Evolutionary conservation across 2,888 invertebrate species (phyloP).

Genomic region (Ophion ventricosus): DNA sequence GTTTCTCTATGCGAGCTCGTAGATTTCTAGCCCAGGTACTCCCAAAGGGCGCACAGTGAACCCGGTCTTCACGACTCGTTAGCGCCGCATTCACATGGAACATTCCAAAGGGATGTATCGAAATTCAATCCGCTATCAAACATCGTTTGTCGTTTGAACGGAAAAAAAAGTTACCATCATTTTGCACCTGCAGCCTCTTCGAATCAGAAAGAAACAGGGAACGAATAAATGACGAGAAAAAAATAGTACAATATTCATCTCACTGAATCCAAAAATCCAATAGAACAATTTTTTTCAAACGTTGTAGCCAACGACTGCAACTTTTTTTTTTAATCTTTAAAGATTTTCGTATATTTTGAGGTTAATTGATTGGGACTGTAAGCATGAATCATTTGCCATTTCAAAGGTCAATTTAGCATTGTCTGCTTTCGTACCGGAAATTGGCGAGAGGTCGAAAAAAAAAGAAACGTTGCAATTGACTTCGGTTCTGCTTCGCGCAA

Average conservation of each 20-base stretch:
- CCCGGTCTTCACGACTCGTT: conserved; percentile 77
- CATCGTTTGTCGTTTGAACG: not conserved
- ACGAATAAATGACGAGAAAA: not conserved
- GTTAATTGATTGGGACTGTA: not conserved
- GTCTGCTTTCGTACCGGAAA: not conserved
- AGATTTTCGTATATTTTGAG: not conserved
- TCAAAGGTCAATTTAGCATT: not conserved
- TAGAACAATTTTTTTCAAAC: not conserved
- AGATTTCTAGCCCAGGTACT: conserved; percentile 13
- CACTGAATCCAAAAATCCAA: not conserved
- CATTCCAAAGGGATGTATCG: conserved; percentile 60
- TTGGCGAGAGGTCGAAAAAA: not conserved
- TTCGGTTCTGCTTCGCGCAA: not conserved
- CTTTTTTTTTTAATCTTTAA: not conserved
- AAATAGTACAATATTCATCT: not conserved
- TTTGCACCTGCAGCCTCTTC: conserved; percentile 3
- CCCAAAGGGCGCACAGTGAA: conserved; percentile 35
- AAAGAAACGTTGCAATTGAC: not conserved
- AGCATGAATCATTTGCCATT: not conserved
- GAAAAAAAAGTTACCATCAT: conserved; percentile 12
- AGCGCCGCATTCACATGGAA: conserved; percentile 78
- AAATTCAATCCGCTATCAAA: not conserved
- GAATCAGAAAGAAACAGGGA: not conserved
- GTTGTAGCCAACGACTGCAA: not conserved
- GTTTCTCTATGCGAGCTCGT: conserved; percentile 26